phyloP scores from a whole-genome alignment of 2,888 invertebrate genomes.

The Plagodis pulveraria region DNA sequence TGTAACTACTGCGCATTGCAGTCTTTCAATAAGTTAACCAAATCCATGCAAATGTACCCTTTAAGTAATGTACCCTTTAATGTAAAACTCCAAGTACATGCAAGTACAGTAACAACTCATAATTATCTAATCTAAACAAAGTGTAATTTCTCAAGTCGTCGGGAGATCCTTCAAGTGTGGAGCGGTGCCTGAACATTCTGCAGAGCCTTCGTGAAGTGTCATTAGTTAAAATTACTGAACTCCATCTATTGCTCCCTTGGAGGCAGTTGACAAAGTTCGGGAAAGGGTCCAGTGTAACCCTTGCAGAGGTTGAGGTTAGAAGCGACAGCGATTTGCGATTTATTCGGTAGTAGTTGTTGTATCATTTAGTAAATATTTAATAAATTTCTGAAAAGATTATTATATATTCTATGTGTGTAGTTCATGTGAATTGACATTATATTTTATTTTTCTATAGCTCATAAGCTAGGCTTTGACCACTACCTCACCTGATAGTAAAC shows the following conservation, averaged over 20 bases:
- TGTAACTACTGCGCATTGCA: background rate
- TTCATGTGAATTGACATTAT: too few relatives aligned
- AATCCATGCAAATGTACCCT: background rate
- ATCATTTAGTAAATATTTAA: too few relatives aligned
- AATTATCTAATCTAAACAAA: slow-evolving; percentile 36
- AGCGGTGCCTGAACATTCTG: slow-evolving; percentile 42
- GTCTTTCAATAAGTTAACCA: background rate
- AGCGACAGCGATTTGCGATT: slow-evolving; percentile 12
- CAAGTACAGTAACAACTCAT: slow-evolving; percentile 26
- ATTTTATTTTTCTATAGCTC: too few relatives aligned
- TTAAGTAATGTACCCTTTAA: too few relatives aligned
- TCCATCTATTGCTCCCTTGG: slow-evolving; percentile 74
- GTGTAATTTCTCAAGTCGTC: slow-evolving; percentile 52
- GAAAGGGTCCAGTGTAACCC: slow-evolving; percentile 57
- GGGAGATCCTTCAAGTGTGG: slow-evolving; percentile 47
- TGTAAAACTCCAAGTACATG: slow-evolving; percentile 16
- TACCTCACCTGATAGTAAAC: too few relatives aligned
- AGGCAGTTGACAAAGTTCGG: slow-evolving; percentile 75
- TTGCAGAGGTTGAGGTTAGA: slow-evolving; percentile 34
- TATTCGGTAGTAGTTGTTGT: too few relatives aligned
- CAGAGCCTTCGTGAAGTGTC: slow-evolving; percentile 58
- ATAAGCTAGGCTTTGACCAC: too few relatives aligned
- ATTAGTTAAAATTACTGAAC: slow-evolving; percentile 81
- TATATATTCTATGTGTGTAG: too few relatives aligned
- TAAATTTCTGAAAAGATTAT: too few relatives aligned